Percentiles rank a stretch among this genome's conserved stretches.
Conservation (phyloP, 2,888 invertebrate species). For the Monoplex corrugatus region DNA sequence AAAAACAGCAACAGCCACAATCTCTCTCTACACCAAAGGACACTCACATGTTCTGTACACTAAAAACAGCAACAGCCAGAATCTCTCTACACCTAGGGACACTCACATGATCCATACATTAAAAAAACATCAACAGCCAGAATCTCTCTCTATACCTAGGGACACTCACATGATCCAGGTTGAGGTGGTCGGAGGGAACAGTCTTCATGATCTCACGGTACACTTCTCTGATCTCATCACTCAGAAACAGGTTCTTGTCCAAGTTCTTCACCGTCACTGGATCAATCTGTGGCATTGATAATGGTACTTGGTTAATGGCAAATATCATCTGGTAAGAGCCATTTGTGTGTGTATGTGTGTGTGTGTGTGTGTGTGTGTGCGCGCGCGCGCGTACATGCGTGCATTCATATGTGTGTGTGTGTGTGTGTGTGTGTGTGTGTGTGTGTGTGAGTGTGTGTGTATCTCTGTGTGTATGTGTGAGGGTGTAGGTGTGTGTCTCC, state of each 20-base stretch:
- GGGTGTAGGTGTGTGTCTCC: too few relatives aligned
- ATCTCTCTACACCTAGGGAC: too few relatives aligned
- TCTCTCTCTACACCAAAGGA: too few relatives aligned
- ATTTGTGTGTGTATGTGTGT: background rate
- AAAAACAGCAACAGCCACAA: too few relatives aligned
- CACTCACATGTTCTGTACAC: too few relatives aligned
- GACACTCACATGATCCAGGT: constrained; percentile 76
- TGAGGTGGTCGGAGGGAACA: constrained; percentile 77
- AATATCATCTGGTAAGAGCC: too few relatives aligned
- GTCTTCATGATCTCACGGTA: constrained; percentile 81
- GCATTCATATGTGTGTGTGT: too few relatives aligned
- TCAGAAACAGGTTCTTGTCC: constrained; percentile 80
- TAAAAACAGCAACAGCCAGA: too few relatives aligned
- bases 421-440: too few relatives aligned
- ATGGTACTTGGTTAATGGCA: too few relatives aligned
- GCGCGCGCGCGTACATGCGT: background rate
- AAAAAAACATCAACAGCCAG: background rate
- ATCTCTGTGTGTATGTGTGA: too few relatives aligned
- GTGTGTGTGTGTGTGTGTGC: background rate
- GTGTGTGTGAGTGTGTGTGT: too few relatives aligned
- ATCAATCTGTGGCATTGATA: constrained; percentile 77
- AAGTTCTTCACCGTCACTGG: constrained; percentile 77
- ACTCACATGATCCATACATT: background rate
- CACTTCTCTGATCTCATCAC: constrained; percentile 81
- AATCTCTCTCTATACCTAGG: background rate